phyloP scores from a whole-genome alignment of 2,888 invertebrate species.

The Drosophila gaucha region DNA sequence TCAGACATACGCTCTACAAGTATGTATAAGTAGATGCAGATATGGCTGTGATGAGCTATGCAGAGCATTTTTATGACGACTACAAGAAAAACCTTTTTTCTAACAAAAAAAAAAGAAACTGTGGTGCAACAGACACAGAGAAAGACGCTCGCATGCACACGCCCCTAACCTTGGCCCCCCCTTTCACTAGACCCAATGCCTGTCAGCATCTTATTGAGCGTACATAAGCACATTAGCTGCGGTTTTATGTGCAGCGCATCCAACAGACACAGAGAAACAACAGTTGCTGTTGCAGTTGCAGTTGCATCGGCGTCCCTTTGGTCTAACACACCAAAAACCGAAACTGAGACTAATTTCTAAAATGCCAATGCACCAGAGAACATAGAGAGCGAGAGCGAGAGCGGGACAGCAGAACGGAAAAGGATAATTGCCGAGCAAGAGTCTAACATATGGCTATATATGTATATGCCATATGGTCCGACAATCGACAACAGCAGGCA shows the following conservation, averaged over 20 bases:
- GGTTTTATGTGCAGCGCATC: constrained; percentile 56
- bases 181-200: constrained; percentile 37
- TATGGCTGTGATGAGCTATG: constrained; percentile 42
- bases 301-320: constrained; percentile 63
- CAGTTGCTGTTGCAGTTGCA: constrained; percentile 31
- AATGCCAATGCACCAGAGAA: constrained; percentile 15
- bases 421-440: constrained; percentile 76
- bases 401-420: constrained; percentile 47
- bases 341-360: constrained; percentile 75
- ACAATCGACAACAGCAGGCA: constrained; percentile 53
- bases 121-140: constrained; percentile 15
- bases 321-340: constrained; percentile 43
- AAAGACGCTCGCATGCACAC: constrained; percentile 26
- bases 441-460: constrained; percentile 70
- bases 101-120: constrained; percentile 21
- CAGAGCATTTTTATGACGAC: constrained; percentile 54
- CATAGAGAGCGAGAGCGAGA: not conserved
- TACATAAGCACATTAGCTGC: constrained; percentile 75
- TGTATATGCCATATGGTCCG: constrained; percentile 36
- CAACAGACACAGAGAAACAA: constrained; percentile 24
- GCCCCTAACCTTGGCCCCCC: constrained; percentile 60
- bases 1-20: constrained; percentile 23
- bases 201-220: constrained; percentile 78
- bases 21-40: constrained; percentile 6
- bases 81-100: constrained; percentile 71